phyloP scores from a whole-genome alignment of 2,888 invertebrate genomes.

The Pinctada fucata region DNA sequence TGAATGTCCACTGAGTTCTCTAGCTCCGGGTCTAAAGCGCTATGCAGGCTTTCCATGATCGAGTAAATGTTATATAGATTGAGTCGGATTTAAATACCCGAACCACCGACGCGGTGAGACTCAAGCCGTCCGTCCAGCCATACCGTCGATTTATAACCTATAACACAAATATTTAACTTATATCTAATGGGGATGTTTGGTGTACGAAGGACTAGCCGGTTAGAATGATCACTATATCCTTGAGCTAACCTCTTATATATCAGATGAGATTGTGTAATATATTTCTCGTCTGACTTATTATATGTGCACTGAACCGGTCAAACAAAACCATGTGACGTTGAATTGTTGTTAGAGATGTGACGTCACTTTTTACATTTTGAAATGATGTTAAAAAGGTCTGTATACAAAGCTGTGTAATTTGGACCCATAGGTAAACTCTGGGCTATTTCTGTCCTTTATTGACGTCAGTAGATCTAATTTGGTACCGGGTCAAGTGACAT shows the following conservation, averaged over 20 bases:
- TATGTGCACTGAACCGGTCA: not conserved
- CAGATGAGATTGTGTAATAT: not conserved
- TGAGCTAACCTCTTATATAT: too few relatives aligned
- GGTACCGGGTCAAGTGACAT: too few relatives aligned
- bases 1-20: conserved; percentile 95
- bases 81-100: not conserved
- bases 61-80: not conserved
- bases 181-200: not conserved
- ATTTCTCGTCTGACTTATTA: not conserved
- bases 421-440: too few relatives aligned
- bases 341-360: not conserved
- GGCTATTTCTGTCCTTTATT: too few relatives aligned
- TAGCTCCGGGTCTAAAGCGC: conserved; percentile 84
- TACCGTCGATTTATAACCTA: too few relatives aligned
- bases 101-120: not conserved
- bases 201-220: too few relatives aligned
- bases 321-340: not conserved
- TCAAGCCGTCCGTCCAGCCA: not conserved
- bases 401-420: too few relatives aligned
- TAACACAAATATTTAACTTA: not conserved
- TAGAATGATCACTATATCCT: too few relatives aligned
- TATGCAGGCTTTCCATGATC: conserved; percentile 12
- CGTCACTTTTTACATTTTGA: not conserved
- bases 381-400: not conserved
- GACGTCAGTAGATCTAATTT: too few relatives aligned